Evolutionary conservation across 2,888 invertebrate genomes (phyloP).

Genomic region (Strigamia crassipes): DNA sequence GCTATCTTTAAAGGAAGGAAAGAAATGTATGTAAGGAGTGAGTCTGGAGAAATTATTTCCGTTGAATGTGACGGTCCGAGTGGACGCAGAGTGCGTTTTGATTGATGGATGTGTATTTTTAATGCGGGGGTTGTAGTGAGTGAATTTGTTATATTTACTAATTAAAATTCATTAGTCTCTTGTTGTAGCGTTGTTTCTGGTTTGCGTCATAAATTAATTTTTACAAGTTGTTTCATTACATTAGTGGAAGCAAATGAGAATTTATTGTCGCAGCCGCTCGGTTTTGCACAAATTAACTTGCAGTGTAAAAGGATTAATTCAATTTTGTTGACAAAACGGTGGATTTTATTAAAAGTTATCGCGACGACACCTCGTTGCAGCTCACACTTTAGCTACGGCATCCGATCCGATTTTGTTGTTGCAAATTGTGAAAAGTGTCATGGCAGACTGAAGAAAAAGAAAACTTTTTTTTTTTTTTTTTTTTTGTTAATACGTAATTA

Average conservation of each 20-base stretch:
- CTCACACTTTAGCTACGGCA: neutral
- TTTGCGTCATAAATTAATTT: conserved; percentile 37
- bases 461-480: neutral
- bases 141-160: conserved; percentile 22
- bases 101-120: neutral
- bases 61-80: neutral
- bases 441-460: neutral
- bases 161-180: conserved; percentile 37
- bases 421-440: too few species aligned
- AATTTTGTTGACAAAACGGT: conserved; percentile 37
- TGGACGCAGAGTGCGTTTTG: too few species aligned
- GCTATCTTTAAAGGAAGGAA: neutral
- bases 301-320: conserved; percentile 33
- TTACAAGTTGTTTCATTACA: conserved; percentile 37
- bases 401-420: neutral
- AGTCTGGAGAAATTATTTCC: neutral
- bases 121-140: neutral
- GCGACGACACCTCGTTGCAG: conserved; percentile 13
- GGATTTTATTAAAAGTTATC: conserved; percentile 34
- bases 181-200: conserved; percentile 18
- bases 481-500: too few species aligned
- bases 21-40: neutral
- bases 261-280: conserved; percentile 28
- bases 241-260: conserved; percentile 28
- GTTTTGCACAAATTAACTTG: conserved; percentile 33